Conservation (phyloP, 2,888 invertebrate genomes). For the Lumbricus terrestris region DNA sequence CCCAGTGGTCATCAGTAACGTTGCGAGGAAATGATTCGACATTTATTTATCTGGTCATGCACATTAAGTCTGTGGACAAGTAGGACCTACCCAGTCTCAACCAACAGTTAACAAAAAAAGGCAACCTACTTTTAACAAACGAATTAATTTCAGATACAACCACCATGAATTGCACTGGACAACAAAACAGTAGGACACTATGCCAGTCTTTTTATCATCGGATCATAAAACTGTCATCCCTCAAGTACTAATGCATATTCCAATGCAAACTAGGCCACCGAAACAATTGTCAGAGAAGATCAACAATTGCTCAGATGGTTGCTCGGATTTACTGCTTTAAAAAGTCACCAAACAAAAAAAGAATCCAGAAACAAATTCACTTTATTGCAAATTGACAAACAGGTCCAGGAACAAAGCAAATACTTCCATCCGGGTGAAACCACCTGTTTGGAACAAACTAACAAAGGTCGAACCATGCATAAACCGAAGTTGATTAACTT, state of each 20-base stretch:
- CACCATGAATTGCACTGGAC: neutral
- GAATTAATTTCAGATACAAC: neutral
- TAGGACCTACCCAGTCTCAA: neutral
- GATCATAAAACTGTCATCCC: neutral
- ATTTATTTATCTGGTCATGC: no score
- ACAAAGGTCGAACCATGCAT: neutral
- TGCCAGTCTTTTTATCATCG: neutral
- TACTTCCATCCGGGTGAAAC: neutral
- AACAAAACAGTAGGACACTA: neutral
- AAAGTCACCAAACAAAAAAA: neutral
- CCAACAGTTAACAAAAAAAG: neutral
- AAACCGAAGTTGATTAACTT: neutral
- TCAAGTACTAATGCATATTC: neutral
- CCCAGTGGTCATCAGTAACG: no score
- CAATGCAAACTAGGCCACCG: neutral
- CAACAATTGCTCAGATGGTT: neutral
- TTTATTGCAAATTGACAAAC: neutral
- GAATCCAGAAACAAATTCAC: neutral
- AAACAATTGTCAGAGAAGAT: neutral
- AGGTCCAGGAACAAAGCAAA: neutral
- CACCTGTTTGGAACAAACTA: constrained; percentile 3
- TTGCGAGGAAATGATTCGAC: no score
- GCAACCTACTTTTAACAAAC: neutral
- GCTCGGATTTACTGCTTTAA: neutral
- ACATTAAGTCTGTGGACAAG: no score